Evolutionary conservation across 23 tunicate genomes (phyloP), one percentile per base, ranked within the genome.

Genomic region (Ascidia mentula): DNA sequence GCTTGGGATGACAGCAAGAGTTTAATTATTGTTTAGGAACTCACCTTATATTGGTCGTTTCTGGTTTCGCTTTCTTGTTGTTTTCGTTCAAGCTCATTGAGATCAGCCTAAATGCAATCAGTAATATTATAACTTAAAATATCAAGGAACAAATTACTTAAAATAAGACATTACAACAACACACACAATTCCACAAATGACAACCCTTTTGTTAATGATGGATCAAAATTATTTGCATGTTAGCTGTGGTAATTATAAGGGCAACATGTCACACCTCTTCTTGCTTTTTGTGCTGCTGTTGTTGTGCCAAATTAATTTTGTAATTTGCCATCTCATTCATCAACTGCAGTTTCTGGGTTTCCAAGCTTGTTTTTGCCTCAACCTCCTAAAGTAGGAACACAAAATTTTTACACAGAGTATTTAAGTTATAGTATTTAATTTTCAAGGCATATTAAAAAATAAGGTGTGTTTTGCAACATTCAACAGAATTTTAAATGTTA

Each of bases 261-360:
- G n/a, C n/a, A n/a, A n/a, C 13, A 26, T 42, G 4, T 69, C 70
- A 30, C 22, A 32, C 82, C 40, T 72, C 75, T 12, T 80, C 79
- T 65, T 38, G 75, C 32, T 78, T 37, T 42, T 33, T 46, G 59
- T 87, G 91, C 20, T 37, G 91, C 46, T 87, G 78, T 33, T 61
- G 46, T 76, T 87, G 86, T n/a, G 80, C 93, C 2, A 82, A 22
- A 26, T 32, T 39, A 32, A 88, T 60, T 59, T 88, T 88, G 59
- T 32, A 77, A 53, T 82, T 88, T 22, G 93, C 76, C 38, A 92
- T 45, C 40, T 92, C 92, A 32, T 92, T 81, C 69, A 80, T 40
- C 7, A 92, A 72, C 46, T 82, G 73, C 6, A 82, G 37, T 61
- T 81, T 74, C 37, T 86, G 72, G 26, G 81, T 82, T 78, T 92